Conservation (phyloP, 2,113 vertebrate species). For the Zosterops borbonicus region DNA sequence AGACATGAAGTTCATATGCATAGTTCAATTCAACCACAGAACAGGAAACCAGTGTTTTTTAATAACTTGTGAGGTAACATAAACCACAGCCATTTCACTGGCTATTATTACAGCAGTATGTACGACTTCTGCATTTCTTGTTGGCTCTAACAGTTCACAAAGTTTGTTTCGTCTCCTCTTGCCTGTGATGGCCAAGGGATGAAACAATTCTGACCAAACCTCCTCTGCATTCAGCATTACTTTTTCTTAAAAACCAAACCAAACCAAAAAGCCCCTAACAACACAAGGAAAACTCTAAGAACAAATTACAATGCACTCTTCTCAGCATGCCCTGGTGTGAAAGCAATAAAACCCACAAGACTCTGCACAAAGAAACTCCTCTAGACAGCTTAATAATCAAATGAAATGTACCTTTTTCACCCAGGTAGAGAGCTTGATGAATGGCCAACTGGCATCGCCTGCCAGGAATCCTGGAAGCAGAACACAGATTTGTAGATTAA, state of each 20-base stretch:
- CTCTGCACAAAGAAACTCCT: neutral
- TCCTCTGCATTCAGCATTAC: neutral
- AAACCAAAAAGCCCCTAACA: neutral
- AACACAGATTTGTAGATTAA: neutral
- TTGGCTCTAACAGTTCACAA: neutral
- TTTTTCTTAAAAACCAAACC: neutral
- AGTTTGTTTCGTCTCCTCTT: neutral
- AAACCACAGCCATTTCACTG: neutral
- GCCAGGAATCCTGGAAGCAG: conserved; percentile 77
- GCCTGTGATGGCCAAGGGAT: neutral
- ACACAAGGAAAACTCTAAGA: neutral
- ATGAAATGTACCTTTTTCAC: conserved; percentile 76
- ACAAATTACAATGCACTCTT: neutral
- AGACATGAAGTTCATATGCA: neutral
- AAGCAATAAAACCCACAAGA: neutral
- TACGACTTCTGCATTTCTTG: neutral
- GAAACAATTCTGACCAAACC: neutral
- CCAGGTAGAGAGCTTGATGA: conserved; percentile 79
- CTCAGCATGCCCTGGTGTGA: neutral
- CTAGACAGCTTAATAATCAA: neutral
- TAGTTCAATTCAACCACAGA: accelerated
- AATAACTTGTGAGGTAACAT: neutral
- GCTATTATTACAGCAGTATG: neutral
- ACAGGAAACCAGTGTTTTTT: neutral
- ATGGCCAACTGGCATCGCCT: conserved; percentile 88